Conservation (phyloP, 1,140 invertebrate genomes). For the Megalopta genalis region DNA sequence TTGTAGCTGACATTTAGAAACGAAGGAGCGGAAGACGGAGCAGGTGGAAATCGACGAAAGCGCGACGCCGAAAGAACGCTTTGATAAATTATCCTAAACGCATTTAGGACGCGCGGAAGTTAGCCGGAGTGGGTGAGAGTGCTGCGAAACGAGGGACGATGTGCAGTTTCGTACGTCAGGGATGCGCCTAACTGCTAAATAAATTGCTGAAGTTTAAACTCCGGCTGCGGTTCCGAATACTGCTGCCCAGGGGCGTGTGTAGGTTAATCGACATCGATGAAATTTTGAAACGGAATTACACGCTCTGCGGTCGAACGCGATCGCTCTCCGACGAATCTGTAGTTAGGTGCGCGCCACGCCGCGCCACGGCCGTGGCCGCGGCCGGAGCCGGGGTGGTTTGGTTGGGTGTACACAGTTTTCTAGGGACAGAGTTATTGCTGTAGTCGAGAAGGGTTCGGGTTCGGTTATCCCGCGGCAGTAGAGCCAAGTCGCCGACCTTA, state of each 20-base stretch:
- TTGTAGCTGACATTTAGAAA: too few relatives aligned
- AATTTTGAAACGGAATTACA: slow-evolving; percentile 61
- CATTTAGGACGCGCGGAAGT: background rate
- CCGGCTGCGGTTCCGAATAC: slow-evolving; percentile 35
- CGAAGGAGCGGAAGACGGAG: too few relatives aligned
- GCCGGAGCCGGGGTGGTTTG: background rate
- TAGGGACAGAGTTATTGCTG: slow-evolving; percentile 27
- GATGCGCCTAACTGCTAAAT: slow-evolving; percentile 54
- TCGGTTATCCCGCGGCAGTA: slow-evolving; percentile 3
- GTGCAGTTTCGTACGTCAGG: slow-evolving; percentile 47
- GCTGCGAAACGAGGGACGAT: slow-evolving; percentile 31
- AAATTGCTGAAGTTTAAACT: slow-evolving; percentile 62
- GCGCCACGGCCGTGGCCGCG: too few relatives aligned
- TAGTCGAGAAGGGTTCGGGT: slow-evolving; percentile 1
- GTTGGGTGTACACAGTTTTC: slow-evolving; percentile 7
- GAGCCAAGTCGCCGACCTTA: slow-evolving; percentile 6
- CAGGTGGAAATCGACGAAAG: background rate
- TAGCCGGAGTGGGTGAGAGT: slow-evolving; percentile 1
- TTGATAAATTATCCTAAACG: background rate
- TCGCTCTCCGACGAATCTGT: slow-evolving; percentile 42
- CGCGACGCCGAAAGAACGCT: background rate
- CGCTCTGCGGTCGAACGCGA: slow-evolving; percentile 45
- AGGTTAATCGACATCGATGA: slow-evolving; percentile 61
- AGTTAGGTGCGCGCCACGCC: background rate
- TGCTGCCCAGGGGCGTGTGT: slow-evolving; percentile 53